These are phyloP conservation scores for Solea senegalensis DNA, from an alignment of 2,113 vertebrate species.

Conservation along the genomic window DNA sequence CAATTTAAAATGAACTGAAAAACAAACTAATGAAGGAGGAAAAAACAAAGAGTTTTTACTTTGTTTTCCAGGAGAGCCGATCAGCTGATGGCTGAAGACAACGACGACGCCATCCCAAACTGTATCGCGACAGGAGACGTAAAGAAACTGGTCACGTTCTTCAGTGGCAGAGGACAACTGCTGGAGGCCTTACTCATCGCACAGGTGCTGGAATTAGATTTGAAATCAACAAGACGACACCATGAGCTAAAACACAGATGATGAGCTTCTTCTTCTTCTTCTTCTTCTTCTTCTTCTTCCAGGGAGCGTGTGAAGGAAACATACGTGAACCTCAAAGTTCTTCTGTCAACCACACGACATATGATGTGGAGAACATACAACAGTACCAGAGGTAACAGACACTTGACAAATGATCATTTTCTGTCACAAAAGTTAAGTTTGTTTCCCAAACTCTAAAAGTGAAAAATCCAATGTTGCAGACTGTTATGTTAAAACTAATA, in stretches of 20 bases:
- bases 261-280: no score
- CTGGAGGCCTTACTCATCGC: constrained; percentile 91
- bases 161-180: constrained; percentile 92
- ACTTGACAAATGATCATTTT: not conserved
- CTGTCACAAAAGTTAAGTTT: no score
- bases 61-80: constrained; percentile 88
- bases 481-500: no score
- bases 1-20: not conserved
- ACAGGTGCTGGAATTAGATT: constrained; percentile 84
- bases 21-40: not conserved
- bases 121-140: constrained; percentile 93
- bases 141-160: constrained; percentile 90
- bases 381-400: constrained; percentile 86
- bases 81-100: constrained; percentile 95
- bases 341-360: constrained; percentile 66
- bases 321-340: constrained; percentile 81
- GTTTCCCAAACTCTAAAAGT: no score
- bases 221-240: no score
- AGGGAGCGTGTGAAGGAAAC: constrained; percentile 96
- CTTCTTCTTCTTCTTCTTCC: constrained; percentile 2
- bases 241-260: no score
- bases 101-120: constrained; percentile 93
- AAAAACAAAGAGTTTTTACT: not conserved
- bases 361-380: constrained; percentile 81
- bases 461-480: no score